Conservation (phyloP, 2,888 invertebrate genomes). For the Labia minor region DNA sequence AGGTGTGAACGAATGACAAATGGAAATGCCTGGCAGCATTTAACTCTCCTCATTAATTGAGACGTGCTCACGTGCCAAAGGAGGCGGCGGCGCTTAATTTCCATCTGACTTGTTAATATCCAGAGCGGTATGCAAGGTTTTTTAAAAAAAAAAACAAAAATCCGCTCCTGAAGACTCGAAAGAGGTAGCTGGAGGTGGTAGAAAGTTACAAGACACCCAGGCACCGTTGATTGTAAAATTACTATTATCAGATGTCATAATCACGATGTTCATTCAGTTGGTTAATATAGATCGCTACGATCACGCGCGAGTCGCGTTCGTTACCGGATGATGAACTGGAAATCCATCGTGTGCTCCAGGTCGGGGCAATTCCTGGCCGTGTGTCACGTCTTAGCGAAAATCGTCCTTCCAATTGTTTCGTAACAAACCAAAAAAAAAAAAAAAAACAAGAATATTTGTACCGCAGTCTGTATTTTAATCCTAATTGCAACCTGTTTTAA, state of each 20-base stretch:
- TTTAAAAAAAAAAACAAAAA: too few relatives aligned
- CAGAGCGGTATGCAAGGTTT: not conserved
- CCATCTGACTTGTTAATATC: not conserved
- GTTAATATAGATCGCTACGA: constrained; percentile 1
- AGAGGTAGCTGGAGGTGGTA: not conserved
- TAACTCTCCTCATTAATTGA: not conserved
- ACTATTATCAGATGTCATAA: constrained; percentile 13
- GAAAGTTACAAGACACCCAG: constrained; percentile 1
- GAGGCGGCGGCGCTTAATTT: not conserved
- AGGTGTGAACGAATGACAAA: not conserved
- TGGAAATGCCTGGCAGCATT: not conserved
- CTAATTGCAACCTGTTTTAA: too few relatives aligned
- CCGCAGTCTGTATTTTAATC: too few relatives aligned
- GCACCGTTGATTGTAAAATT: constrained; percentile 8
- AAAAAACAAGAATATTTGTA: too few relatives aligned
- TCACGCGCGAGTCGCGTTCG: not conserved
- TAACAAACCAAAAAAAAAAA: too few relatives aligned
- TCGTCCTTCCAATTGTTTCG: not conserved
- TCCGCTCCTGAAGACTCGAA: too few relatives aligned
- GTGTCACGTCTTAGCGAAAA: not conserved
- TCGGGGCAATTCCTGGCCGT: not conserved
- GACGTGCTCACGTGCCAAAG: not conserved
- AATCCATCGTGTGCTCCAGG: constrained; percentile 6
- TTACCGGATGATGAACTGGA: not conserved
- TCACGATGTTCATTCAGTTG: constrained; percentile 5